Conservation (phyloP, 2,113 vertebrate species). For the Anser cygnoides region DNA sequence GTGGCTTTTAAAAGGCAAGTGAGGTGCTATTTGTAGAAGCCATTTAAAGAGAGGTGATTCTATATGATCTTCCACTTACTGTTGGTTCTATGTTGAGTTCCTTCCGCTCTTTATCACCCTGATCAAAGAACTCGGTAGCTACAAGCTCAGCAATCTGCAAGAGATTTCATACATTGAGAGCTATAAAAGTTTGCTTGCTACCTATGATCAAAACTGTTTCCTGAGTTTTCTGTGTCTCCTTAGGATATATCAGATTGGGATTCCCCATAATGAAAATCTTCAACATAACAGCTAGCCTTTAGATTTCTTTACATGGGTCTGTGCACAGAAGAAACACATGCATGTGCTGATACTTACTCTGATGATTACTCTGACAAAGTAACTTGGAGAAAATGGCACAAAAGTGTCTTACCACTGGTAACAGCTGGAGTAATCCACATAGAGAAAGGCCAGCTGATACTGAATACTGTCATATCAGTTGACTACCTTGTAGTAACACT, state of each 20-base stretch:
- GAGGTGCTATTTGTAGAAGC: background rate
- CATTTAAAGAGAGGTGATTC: background rate
- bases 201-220: background rate
- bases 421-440: background rate
- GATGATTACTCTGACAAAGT: background rate
- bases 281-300: background rate
- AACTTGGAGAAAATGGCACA: background rate
- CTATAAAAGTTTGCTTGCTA: background rate
- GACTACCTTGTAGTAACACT: background rate
- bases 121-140: slow-evolving; percentile 96
- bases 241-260: background rate
- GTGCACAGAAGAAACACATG: background rate
- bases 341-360: background rate
- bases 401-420: background rate
- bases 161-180: background rate
- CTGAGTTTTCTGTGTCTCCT: background rate
- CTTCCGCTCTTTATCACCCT: slow-evolving; percentile 93
- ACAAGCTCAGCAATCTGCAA: slow-evolving; percentile 95
- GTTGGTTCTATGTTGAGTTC: slow-evolving; percentile 96
- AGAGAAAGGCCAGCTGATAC: background rate
- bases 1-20: background rate
- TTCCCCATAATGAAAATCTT: background rate
- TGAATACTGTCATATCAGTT: background rate
- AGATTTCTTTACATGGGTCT: background rate
- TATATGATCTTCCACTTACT: slow-evolving; percentile 77